Conservation (phyloP, 2,888 invertebrate genomes). For the Zeuzera pyrina region DNA sequence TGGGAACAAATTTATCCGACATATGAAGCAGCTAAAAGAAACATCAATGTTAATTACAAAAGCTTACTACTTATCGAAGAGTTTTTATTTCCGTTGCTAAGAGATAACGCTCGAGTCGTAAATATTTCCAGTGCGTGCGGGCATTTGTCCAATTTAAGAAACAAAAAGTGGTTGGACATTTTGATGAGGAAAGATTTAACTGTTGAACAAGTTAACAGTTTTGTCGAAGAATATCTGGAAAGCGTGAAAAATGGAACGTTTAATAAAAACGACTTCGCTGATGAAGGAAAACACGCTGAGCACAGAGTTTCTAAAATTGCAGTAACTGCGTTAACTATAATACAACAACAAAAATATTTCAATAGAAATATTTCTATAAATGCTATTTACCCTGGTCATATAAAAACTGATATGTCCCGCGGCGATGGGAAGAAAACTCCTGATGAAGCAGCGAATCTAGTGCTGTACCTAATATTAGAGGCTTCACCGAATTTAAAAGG, state of each 20-base stretch:
- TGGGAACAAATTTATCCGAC: conserved; percentile 47
- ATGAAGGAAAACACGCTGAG: conserved; percentile 57
- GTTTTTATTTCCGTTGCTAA: conserved; percentile 78
- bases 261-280: conserved; percentile 50
- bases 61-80: conserved; percentile 48
- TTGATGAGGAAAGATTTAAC: conserved; percentile 39
- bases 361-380: conserved; percentile 48
- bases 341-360: conserved; percentile 46
- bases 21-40: conserved; percentile 54
- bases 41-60: conserved; percentile 50
- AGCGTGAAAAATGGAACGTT: conserved; percentile 55
- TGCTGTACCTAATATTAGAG: conserved; percentile 76
- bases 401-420: conserved; percentile 51
- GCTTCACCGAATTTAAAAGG: conserved; percentile 75
- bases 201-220: conserved; percentile 41
- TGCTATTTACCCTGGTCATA: conserved; percentile 50
- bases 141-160: conserved; percentile 54
- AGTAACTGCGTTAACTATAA: conserved; percentile 48
- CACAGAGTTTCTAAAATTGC: conserved; percentile 59
- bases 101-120: conserved; percentile 81
- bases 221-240: conserved; percentile 51
- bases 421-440: conserved; percentile 75
- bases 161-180: conserved; percentile 40
- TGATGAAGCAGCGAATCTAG: conserved; percentile 66
- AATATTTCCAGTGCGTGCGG: conserved; percentile 75